phyloP scores from a whole-genome alignment of 2,113 vertebrate genomes.

The Dunckerocampus dactyliophorus region DNA sequence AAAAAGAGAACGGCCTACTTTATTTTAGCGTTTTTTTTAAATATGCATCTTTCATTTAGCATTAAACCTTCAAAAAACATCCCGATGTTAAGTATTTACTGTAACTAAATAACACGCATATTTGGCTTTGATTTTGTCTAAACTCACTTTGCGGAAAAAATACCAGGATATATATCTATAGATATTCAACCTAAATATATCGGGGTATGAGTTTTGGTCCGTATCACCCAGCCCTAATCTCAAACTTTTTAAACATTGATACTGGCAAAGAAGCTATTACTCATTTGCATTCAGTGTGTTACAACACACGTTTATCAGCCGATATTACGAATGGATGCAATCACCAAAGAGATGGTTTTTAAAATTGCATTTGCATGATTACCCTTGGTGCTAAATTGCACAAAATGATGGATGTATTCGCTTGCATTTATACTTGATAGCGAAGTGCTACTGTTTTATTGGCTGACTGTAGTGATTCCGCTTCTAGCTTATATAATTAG shows the following conservation, averaged over 20 bases:
- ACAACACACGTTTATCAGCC: not conserved
- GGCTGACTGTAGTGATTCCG: not conserved
- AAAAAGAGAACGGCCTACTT: too few species aligned
- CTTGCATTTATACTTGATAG: not conserved
- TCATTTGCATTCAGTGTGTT: not conserved
- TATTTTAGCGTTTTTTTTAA: too few species aligned
- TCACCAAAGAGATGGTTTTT: not conserved
- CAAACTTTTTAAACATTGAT: slow-evolving; percentile 5
- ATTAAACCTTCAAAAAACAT: too few species aligned
- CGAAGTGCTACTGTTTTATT: not conserved
- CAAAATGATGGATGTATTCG: not conserved
- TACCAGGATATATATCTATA: too few species aligned
- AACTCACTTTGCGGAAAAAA: too few species aligned
- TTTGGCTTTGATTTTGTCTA: too few species aligned
- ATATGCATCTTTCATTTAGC: too few species aligned
- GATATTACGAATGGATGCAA: not conserved
- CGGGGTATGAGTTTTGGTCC: too few species aligned
- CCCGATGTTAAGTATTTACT: too few species aligned
- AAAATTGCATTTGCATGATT: not conserved
- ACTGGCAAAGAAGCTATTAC: slow-evolving; percentile 9
- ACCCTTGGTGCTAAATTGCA: not conserved
- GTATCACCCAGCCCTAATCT: slow-evolving; percentile 3
- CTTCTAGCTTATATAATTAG: slow-evolving; percentile 23
- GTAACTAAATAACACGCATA: too few species aligned
- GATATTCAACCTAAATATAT: too few species aligned